Base-by-base conservation (phyloP, 2,888 invertebrate genomes). In the Rhodophaea formosa region DNA sequence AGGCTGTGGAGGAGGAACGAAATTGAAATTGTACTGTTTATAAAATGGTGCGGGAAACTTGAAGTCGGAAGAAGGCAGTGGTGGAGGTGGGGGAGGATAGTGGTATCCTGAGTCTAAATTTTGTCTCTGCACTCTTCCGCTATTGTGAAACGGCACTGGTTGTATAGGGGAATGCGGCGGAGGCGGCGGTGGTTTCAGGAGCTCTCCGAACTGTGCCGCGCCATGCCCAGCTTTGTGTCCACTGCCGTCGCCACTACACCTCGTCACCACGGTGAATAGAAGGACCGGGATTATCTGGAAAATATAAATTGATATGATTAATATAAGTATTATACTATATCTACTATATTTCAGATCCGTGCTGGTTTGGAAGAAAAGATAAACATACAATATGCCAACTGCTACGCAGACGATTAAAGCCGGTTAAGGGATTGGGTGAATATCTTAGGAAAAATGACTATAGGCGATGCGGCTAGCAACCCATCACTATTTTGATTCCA, bases 41-140 rank as follows among this genome's bases (percentile, higher is more conserved):
- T 90, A 88, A 66, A 91, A 90, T 16, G 89, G 89, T 0, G 88
- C 80, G 57, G 89, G 90, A 61, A 88, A 87, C 69, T 90, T 88
- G 49, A 91, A 88, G 51, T 88, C 84, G 47, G 72, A 65, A 42
- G 77, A 46, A 45, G 74, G 64, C 16, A 68, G 56, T 49, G 71
- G 64, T 15, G 70, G 60, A 16, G 71, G 68, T 15, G 79, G 66
- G 1, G 79, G 72, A 5, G 79, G 84, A 61, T 88, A 88, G 12
- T 81, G 77, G 60, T 87, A 88, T 44, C 80, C 84, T 7, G 74
- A 49, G 57, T 84, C 85, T 59, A 72, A 56, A 62, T 84, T 88
- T 53, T 88, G 88, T 56, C 82, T 75, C 59, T 86, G 88, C 8
- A 70, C 65, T 67, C 82, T 79, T 58, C 76, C 81, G 57, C 80